Evolutionary conservation across 1,140 invertebrate species (phyloP), one percentile per base, ranked within the genome.

Genomic region (Euura lappo): DNA sequence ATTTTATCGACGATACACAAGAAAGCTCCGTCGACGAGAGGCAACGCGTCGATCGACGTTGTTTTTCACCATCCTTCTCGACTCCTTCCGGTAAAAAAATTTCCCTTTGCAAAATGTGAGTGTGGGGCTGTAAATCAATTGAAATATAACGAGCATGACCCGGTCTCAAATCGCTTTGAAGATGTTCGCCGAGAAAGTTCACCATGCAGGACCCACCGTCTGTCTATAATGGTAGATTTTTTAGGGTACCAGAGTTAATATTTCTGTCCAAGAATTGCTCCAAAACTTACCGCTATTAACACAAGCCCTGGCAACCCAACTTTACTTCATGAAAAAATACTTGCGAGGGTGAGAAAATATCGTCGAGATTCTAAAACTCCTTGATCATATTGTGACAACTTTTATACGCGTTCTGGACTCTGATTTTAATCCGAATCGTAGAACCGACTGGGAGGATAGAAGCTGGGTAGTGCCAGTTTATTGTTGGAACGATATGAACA

Each of bases 91-190:
- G 28, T 28, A 28, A 28, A 28, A 28, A 28, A 28, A 28, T 28
- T 28, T 28, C 28, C 28, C 28, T 28, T 28, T 1, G 28, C 28
- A 28, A 28, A 28, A 28, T 28, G 28, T 28, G 28, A 28, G 28
- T 28, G 28, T 28, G 1, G 28, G 46, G 70, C 71, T 76, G 76
- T 78, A 72, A 74, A 79, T 79, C 78, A 79, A 79, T 79, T 71
- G 76, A 76, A 46, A 70, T 66, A 11, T 79, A 79, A 79, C 74
- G 70, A 79, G 78, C 68, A 43, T 77, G 78, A 74, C 78, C 78
- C 70, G 76, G 70, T 79, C 79, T 47, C n/a, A 7, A 10, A 64
- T 13, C 13, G 8, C 60, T 13, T 64, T 64, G 60, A 10, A 10
- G 8, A 10, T 13, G 60, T 10, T 10, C 13, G 60, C 13, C 8